These are phyloP conservation scores for Zaprionus inermis DNA, from an alignment of 1,140 invertebrate genomes.

Conservation along the genomic window DNA sequence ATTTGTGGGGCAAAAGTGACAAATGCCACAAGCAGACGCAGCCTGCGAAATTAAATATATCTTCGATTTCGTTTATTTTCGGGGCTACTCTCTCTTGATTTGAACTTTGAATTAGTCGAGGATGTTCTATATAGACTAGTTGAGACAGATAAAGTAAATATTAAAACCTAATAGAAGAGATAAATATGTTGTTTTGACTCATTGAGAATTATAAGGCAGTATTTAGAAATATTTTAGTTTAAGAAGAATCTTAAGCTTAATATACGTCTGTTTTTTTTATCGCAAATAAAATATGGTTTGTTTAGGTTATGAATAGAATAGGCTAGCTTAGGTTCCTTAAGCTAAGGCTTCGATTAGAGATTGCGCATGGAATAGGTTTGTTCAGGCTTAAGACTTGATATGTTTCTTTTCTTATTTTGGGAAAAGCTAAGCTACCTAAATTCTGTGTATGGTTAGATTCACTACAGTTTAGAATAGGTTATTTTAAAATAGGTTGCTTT, in stretches of 20 bases:
- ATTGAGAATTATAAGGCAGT: background rate
- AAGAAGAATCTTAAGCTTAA: background rate
- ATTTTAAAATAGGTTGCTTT: too few species aligned
- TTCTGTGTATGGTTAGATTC: too few species aligned
- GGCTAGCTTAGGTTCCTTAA: background rate
- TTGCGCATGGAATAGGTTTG: background rate
- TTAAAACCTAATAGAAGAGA: background rate
- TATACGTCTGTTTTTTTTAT: background rate
- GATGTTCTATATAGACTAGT: background rate
- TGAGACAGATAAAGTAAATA: background rate
- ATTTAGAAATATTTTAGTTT: background rate
- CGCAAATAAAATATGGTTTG: background rate
- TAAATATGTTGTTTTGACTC: background rate
- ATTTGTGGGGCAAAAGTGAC: slow-evolving; percentile 57
- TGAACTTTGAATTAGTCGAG: background rate
- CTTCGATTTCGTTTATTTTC: background rate
- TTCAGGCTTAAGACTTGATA: too few species aligned
- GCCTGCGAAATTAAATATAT: slow-evolving; percentile 14
- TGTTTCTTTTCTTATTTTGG: too few species aligned
- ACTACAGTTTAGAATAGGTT: too few species aligned
- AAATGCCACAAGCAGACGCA: slow-evolving; percentile 36
- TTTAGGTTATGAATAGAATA: background rate
- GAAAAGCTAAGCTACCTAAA: too few species aligned
- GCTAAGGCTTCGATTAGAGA: background rate
- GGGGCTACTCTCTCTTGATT: background rate